Conservation (phyloP, 2,888 invertebrate genomes). For the Stenoptilia bipunctidactyla region DNA sequence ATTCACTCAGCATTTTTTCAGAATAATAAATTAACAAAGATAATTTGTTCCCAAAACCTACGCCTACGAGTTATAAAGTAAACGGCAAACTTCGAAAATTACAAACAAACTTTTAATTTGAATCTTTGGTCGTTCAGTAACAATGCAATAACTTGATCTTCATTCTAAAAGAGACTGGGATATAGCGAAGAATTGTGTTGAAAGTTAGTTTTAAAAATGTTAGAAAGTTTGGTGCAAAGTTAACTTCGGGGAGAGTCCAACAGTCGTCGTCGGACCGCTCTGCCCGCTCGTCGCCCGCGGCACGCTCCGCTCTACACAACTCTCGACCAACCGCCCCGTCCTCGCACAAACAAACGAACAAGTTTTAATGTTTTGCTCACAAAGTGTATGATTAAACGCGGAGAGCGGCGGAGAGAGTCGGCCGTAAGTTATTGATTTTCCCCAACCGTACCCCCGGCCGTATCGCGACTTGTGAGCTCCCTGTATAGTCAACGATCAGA, state of each 20-base stretch:
- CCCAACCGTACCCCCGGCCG: constrained; percentile 62
- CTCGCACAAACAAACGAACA: constrained; percentile 69
- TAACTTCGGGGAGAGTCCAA: constrained; percentile 45
- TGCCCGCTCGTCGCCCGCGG: constrained; percentile 29
- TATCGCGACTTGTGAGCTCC: constrained; percentile 53
- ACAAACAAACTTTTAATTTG: constrained; percentile 53
- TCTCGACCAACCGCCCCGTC: constrained; percentile 43
- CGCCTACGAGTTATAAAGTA: background rate
- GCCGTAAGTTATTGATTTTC: constrained; percentile 73
- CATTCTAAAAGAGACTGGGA: constrained; percentile 11
- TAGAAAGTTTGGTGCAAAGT: constrained; percentile 61
- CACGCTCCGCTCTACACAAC: constrained; percentile 17
- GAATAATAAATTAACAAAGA: background rate
- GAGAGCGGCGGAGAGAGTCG: constrained; percentile 69
- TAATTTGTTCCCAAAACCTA: background rate
- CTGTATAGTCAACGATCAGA: constrained; percentile 33
- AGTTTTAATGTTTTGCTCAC: constrained; percentile 72
- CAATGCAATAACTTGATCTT: constrained; percentile 53
- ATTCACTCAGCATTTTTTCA: too few relatives aligned
- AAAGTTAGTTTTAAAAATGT: constrained; percentile 64
- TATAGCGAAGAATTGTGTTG: constrained; percentile 35
- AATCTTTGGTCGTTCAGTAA: constrained; percentile 46
- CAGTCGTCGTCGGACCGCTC: constrained; percentile 25
- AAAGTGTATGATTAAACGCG: constrained; percentile 72
- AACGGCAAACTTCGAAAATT: background rate